Conservation (phyloP, 2,113 vertebrate genomes). For the Marmota monax region DNA sequence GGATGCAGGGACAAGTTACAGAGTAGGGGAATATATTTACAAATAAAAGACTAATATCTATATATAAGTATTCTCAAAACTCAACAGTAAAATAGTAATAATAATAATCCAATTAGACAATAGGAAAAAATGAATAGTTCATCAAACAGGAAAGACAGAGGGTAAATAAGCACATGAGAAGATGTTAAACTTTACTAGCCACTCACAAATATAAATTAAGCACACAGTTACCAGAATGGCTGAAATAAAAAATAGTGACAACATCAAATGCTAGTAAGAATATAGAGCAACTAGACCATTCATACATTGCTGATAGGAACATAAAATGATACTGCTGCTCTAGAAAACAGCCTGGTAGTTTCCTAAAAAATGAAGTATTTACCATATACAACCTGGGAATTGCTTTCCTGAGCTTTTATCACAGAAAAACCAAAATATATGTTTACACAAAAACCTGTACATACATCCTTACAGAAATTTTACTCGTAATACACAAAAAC, state of each 20-base stretch:
- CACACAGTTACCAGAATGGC: not conserved
- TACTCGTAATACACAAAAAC: not conserved
- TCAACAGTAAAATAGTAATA: not conserved
- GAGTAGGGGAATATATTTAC: not conserved
- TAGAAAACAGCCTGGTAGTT: not conserved
- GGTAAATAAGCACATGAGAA: not conserved
- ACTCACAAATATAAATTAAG: not conserved
- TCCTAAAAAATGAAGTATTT: not conserved
- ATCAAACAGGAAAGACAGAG: not conserved
- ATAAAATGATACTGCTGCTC: not conserved
- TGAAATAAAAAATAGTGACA: not conserved
- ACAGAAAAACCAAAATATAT: not conserved
- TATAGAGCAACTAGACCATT: not conserved
- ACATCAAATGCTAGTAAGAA: not conserved
- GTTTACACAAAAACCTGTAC: not conserved
- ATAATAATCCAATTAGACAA: not conserved
- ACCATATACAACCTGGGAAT: not conserved
- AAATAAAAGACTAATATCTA: not conserved
- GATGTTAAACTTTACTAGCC: not conserved
- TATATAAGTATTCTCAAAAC: not conserved
- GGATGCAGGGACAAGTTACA: not conserved
- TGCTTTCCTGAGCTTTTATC: not conserved
- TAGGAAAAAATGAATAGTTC: not conserved
- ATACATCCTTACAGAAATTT: not conserved
- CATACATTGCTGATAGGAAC: not conserved